phyloP scores from a whole-genome alignment of 2,113 vertebrate genomes.

The Menidia beryllina region DNA sequence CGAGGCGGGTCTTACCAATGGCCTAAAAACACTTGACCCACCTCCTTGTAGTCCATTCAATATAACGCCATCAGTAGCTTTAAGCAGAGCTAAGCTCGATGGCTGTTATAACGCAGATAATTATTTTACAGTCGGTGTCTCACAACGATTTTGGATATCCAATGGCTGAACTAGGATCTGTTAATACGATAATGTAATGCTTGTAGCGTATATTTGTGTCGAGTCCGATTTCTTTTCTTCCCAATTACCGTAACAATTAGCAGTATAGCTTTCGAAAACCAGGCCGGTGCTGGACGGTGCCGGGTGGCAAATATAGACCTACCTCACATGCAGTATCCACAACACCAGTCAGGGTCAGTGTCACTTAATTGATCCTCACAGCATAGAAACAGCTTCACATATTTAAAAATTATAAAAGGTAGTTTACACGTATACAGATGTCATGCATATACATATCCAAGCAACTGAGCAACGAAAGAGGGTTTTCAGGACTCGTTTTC shows the following conservation, averaged over 20 bases:
- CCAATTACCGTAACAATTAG: constrained; percentile 50
- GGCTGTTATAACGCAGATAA: not conserved
- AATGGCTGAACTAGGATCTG: not conserved
- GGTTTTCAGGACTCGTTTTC: constrained; percentile 13
- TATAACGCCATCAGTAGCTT: not conserved
- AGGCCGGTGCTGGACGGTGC: constrained; percentile 7
- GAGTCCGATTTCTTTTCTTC: not conserved
- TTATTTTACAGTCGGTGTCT: not conserved
- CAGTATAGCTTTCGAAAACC: constrained; percentile 7
- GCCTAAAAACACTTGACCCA: constrained; percentile 60
- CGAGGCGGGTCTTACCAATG: constrained; percentile 62
- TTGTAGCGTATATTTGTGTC: not conserved
- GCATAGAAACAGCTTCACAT: not conserved
- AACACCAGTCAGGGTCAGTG: constrained; percentile 31
- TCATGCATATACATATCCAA: not conserved
- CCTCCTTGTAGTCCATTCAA: constrained; percentile 49
- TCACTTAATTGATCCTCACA: constrained; percentile 15
- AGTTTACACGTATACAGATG: not conserved
- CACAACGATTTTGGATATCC: not conserved
- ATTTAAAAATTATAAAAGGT: not conserved
- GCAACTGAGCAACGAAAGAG: constrained; percentile 1
- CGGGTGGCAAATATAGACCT: constrained; percentile 52
- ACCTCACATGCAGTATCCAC: constrained; percentile 58
- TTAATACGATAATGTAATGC: not conserved
- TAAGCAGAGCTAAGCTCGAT: not conserved